These are phyloP conservation scores for Hemibagrus guttatus DNA, from an alignment of 2,797 vertebrate genomes.

Conservation along the genomic window DNA sequence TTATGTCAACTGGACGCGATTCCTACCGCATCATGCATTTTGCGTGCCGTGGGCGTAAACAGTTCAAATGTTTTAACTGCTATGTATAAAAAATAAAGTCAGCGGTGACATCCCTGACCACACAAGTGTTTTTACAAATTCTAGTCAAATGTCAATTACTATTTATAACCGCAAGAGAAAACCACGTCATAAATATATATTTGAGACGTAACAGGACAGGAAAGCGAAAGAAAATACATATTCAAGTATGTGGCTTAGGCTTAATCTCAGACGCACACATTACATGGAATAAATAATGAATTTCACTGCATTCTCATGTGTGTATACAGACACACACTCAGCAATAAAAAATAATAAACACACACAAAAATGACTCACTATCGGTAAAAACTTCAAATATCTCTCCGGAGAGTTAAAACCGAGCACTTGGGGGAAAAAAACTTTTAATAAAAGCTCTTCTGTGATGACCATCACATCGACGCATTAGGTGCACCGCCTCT, in stretches of 20 bases:
- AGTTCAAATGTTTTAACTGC: neutral
- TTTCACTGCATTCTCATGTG: neutral
- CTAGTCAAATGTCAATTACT: neutral
- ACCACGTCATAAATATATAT: neutral
- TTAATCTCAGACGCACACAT: neutral
- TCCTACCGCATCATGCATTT: neutral
- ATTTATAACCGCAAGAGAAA: neutral
- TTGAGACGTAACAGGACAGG: neutral
- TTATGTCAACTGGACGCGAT: conserved; percentile 5
- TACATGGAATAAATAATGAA: neutral
- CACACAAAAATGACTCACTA: neutral
- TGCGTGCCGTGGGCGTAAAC: neutral
- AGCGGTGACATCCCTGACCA: neutral
- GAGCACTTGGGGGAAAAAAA: too few relatives aligned
- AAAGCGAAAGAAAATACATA: neutral
- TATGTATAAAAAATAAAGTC: neutral
- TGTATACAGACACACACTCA: neutral
- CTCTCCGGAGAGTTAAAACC: neutral
- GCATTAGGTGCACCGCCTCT: neutral
- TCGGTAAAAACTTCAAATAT: neutral
- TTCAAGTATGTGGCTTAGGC: neutral
- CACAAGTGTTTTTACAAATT: neutral
- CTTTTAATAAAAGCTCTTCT: neutral
- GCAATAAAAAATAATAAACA: neutral
- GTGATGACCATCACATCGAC: too few relatives aligned